Conservation (phyloP, 2,797 vertebrate genomes). For the Cyprinella venusta region DNA sequence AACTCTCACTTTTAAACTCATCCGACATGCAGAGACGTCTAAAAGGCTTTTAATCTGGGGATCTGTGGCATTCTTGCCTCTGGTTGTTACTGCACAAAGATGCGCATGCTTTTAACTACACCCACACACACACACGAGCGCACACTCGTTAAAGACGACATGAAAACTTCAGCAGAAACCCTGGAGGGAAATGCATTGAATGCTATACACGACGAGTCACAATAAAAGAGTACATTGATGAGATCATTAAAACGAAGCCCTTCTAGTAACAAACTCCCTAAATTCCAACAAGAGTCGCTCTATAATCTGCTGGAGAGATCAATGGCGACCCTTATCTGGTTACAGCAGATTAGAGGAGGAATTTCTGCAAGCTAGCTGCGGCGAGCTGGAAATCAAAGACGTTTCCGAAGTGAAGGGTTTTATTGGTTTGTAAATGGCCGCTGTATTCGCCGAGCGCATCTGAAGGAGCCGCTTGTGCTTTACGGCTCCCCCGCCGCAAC, state of each 20-base stretch:
- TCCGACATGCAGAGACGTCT: not conserved
- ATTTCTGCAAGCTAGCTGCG: constrained; percentile 18
- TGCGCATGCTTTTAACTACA: constrained; percentile 13
- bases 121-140: not conserved
- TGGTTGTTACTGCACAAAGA: not conserved
- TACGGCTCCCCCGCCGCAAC: not conserved
- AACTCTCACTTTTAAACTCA: not conserved
- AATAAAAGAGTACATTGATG: not conserved
- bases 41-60: constrained; percentile 17
- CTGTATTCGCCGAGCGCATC: constrained; percentile 5
- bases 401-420: not conserved
- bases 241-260: constrained; percentile 9
- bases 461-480: not conserved
- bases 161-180: constrained; percentile 6
- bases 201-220: not conserved
- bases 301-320: constrained; percentile 33
- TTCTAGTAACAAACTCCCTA: not conserved
- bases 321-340: constrained; percentile 35
- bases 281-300: not conserved
- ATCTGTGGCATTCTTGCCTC: constrained; percentile 12
- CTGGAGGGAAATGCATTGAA: constrained; percentile 5
- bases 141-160: constrained; percentile 14
- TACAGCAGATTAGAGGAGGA: constrained; percentile 41
- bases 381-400: constrained; percentile 34
- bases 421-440: constrained; percentile 36